These are phyloP conservation scores for Elymnias hypermnestra DNA, from an alignment of 1,140 invertebrate genomes.

Conservation along the genomic window DNA sequence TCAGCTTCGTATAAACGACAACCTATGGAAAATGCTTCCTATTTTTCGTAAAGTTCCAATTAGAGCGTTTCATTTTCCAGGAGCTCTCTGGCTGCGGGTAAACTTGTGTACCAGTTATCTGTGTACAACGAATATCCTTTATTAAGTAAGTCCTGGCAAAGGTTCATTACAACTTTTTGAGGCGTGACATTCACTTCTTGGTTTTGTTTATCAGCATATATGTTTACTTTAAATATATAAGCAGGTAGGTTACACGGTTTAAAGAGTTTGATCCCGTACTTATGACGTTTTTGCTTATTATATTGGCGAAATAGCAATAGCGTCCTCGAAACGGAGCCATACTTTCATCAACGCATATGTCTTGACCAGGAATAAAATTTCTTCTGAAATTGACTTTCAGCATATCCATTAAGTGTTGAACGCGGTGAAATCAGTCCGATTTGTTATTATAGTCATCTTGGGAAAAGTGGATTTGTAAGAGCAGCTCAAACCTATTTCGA, in stretches of 20 bases:
- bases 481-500: slow-evolving; percentile 29
- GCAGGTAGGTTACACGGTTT: slow-evolving; percentile 44
- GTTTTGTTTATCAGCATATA: slow-evolving; percentile 45
- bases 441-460: slow-evolving; percentile 25
- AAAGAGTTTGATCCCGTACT: slow-evolving; percentile 55
- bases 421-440: slow-evolving; percentile 20
- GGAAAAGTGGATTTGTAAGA: slow-evolving; percentile 33
- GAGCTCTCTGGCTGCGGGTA: slow-evolving; percentile 48
- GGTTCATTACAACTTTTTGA: slow-evolving; percentile 35
- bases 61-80: slow-evolving; percentile 51
- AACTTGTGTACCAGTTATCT: slow-evolving; percentile 54
- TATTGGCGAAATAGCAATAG: slow-evolving; percentile 51
- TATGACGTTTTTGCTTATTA: slow-evolving; percentile 49
- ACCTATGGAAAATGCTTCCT: slow-evolving; percentile 47
- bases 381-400: slow-evolving; percentile 40
- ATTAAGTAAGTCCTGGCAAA: slow-evolving; percentile 30
- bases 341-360: slow-evolving; percentile 41
- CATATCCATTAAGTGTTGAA: slow-evolving; percentile 20
- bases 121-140: slow-evolving; percentile 31
- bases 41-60: slow-evolving; percentile 56
- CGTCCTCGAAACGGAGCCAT: slow-evolving; percentile 50
- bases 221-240: slow-evolving; percentile 45
- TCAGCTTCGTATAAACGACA: slow-evolving; percentile 47
- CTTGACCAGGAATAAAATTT: slow-evolving; percentile 38
- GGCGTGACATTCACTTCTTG: slow-evolving; percentile 33